phyloP scores from a whole-genome alignment of 2,113 vertebrate species.

The Oryzias celebensis region DNA sequence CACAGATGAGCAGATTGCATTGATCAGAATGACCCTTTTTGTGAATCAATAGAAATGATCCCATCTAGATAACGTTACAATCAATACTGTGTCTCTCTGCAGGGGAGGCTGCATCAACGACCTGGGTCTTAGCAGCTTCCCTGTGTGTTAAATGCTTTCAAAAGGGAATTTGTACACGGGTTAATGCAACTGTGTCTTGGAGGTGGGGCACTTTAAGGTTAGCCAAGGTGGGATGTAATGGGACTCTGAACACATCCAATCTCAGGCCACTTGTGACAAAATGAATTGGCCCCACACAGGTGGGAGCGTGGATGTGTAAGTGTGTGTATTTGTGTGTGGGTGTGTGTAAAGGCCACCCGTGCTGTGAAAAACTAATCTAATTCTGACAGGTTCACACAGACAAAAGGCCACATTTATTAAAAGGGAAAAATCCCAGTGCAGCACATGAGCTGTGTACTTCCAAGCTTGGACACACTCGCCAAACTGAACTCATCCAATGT shows the following conservation, averaged over 20 bases:
- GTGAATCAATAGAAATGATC: slow-evolving; percentile 68
- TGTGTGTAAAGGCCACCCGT: slow-evolving; percentile 57
- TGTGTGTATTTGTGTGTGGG: slow-evolving; percentile 6
- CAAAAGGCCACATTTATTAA: slow-evolving; percentile 66
- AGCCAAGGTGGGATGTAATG: slow-evolving; percentile 72
- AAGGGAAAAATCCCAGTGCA: slow-evolving; percentile 17
- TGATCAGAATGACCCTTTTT: slow-evolving; percentile 68
- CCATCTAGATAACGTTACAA: slow-evolving; percentile 74
- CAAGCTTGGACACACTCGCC: background rate
- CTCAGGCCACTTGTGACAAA: slow-evolving; percentile 74
- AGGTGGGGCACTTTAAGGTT: slow-evolving; percentile 47
- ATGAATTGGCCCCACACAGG: slow-evolving; percentile 67
- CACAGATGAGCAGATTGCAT: slow-evolving; percentile 69
- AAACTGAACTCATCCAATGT: slow-evolving; percentile 13
- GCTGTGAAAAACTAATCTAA: slow-evolving; percentile 68
- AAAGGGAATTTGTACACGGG: slow-evolving; percentile 4
- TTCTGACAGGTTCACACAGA: slow-evolving; percentile 63
- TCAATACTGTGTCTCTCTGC: slow-evolving; percentile 56
- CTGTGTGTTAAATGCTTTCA: slow-evolving; percentile 17
- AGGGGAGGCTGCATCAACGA: slow-evolving; percentile 17
- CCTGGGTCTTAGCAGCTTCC: slow-evolving; percentile 35
- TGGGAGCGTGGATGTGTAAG: slow-evolving; percentile 34
- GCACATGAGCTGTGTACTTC: slow-evolving; percentile 24
- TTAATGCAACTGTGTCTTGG: slow-evolving; percentile 9
- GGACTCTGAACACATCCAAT: slow-evolving; percentile 74